Conservation (phyloP, 37 sponge, comb jelly and placozoan species). For the Chondrosia reniformis region DNA sequence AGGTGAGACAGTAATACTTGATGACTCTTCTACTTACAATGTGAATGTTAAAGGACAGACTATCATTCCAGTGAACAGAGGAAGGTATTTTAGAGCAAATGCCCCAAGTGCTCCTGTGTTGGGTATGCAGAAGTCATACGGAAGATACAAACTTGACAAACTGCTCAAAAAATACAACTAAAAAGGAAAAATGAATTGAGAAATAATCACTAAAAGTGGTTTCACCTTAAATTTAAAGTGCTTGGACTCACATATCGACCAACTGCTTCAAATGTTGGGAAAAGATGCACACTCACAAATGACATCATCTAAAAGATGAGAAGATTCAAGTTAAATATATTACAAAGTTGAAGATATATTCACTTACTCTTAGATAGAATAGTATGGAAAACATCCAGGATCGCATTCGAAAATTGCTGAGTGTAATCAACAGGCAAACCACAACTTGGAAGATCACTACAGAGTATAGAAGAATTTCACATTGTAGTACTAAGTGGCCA, state of each 20-base stretch:
- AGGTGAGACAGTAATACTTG: no score
- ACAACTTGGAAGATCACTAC: background rate
- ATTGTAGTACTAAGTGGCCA: background rate
- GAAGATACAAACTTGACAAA: constrained; percentile 53
- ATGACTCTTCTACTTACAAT: background rate
- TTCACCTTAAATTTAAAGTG: background rate
- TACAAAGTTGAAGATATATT: background rate
- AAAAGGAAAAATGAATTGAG: background rate
- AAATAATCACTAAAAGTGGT: background rate
- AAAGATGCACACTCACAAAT: constrained; percentile 40
- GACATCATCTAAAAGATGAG: constrained; percentile 33
- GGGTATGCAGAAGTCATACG: constrained; percentile 70
- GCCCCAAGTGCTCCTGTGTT: constrained; percentile 40
- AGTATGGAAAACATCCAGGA: background rate
- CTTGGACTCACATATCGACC: constrained; percentile 34
- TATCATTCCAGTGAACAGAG: constrained; percentile 35
- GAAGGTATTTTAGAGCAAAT: constrained; percentile 47
- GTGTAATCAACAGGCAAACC: background rate
- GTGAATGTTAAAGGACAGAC: constrained; percentile 16
- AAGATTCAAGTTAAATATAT: background rate
- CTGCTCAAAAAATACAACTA: constrained; percentile 64
- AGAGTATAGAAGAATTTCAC: constrained; percentile 8
- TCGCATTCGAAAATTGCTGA: background rate
- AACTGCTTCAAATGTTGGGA: constrained; percentile 42
- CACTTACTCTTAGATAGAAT: background rate